Evolutionary conservation across 2,888 invertebrate genomes (phyloP), one percentile per base, ranked within the genome.

Genomic region (Eretmocerus hayati): DNA sequence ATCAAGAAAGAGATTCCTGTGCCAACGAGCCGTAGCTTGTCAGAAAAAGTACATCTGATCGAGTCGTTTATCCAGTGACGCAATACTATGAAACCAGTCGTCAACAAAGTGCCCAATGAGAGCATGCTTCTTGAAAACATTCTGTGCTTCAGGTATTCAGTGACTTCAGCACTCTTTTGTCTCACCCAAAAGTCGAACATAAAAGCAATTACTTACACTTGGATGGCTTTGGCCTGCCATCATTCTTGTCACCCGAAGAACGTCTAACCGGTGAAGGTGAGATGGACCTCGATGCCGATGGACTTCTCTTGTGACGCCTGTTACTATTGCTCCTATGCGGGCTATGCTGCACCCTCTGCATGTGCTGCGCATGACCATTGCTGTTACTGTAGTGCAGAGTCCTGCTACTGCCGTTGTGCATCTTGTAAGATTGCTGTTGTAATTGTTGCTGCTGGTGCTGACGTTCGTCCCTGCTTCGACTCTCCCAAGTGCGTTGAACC

Each of bases 401-500:
- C 20, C 11, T 21, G 37, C 20, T 8, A 18, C 37, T 8, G 20
- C 20, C 11, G 37, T n/a, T 19, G 37, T 6, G 20, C 37, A 6
- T 8, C 40, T 40, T 19, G 22, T 39, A 23, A 4, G 8, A 23
- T 9, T 39, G 38, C 19, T 26, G 38, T 9, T 15, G 39, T 26
- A 32, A 8, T 31, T 35, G 5, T 40, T 26, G 2, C 45, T 45
- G 15, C 19, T 46, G 39, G 21, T 52, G 40, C 31, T 50, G 46
- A 5, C 57, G 61, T 21, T 53, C 57, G 40, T 66, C 64, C 20
- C 60, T 58, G 46, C 48, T 63, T 3, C 69, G 67, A 36, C 54
- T 66, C 48, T 69, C 69, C 69, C 69, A 68, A 5, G 69, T 69
- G 55, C 67, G 60, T 38, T 67, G 66, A 4, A 69, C 64, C 2